These are phyloP conservation scores for Rhopalosiphum padi DNA, from an alignment of 1,140 invertebrate species.

Conservation along the genomic window DNA sequence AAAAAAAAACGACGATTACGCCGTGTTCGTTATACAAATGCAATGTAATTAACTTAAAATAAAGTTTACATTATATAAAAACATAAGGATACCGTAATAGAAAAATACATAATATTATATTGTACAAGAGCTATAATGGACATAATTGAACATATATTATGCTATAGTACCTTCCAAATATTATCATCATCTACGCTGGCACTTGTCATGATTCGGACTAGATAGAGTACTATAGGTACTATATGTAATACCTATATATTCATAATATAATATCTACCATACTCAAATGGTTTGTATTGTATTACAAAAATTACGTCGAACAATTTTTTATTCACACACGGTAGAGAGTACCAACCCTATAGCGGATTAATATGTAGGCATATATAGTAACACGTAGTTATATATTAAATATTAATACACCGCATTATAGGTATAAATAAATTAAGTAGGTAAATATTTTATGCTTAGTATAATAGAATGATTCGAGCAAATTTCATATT, in stretches of 20 bases:
- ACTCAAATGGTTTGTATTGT: background rate
- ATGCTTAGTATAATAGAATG: background rate
- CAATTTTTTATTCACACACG: background rate
- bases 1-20: background rate
- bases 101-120: constrained; percentile 14
- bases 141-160: background rate
- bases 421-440: background rate
- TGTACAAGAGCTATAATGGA: background rate
- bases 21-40: background rate
- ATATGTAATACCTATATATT: background rate
- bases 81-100: background rate
- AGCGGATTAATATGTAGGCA: background rate
- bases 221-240: background rate
- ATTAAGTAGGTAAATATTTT: background rate
- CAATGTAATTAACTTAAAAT: background rate
- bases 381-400: background rate
- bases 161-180: background rate
- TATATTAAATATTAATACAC: background rate
- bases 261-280: background rate
- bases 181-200: constrained; percentile 10
- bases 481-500: background rate
- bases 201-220: constrained; percentile 45
- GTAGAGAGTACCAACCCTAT: background rate
- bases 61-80: background rate
- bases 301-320: background rate